phyloP scores from a whole-genome alignment of 2,113 vertebrate genomes.

The Anoura caudifer region DNA sequence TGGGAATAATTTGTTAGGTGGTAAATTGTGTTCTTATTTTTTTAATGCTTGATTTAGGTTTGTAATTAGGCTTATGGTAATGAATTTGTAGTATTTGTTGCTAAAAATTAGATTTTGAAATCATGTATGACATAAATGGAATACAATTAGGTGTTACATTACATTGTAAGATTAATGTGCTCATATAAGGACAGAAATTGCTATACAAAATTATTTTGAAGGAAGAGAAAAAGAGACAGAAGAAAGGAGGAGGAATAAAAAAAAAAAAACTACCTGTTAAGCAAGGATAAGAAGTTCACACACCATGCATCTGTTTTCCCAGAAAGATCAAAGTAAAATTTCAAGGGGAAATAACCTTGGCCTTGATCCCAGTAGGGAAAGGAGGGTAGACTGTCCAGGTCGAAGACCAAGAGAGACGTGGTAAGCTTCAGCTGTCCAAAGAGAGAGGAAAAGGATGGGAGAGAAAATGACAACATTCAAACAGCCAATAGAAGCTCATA shows the following conservation, averaged over 20 bases:
- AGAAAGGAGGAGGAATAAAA: not conserved
- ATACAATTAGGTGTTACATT: not conserved
- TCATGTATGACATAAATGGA: not conserved
- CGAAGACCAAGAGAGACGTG: accelerated
- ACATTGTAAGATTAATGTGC: not conserved
- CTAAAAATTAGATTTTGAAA: slow-evolving; percentile 28
- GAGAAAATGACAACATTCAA: not conserved
- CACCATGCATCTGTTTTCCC: not conserved
- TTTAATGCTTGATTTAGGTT: slow-evolving; percentile 19
- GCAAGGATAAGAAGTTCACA: not conserved
- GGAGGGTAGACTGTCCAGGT: not conserved
- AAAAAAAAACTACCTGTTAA: not conserved
- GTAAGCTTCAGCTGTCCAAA: not conserved
- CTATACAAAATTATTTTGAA: not conserved
- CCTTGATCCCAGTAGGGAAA: not conserved
- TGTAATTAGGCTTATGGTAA: not conserved
- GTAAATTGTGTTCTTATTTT: not conserved
- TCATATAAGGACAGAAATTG: not conserved
- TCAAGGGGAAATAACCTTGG: not conserved
- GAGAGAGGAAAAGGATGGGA: accelerated
- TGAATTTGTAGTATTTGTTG: not conserved
- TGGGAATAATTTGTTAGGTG: not conserved
- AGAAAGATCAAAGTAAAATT: not conserved
- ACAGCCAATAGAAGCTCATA: not conserved
- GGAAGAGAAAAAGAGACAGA: not conserved